Evolutionary conservation across 2,888 invertebrate species (phyloP).

Genomic region (Amorpha juglandis): DNA sequence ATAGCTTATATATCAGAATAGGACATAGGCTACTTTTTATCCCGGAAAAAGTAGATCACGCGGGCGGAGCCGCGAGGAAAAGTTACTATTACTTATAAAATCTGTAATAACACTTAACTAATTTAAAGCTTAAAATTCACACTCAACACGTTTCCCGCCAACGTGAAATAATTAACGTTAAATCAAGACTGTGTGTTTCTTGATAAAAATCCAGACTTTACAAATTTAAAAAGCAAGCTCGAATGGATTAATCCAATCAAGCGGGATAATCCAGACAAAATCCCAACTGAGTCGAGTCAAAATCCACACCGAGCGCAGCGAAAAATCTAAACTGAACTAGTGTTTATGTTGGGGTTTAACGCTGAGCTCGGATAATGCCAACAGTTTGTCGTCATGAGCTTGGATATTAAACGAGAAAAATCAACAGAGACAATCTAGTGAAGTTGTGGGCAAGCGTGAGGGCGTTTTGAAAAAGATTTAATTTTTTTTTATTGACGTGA

Average conservation of each 20-base stretch:
- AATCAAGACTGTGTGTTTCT: not conserved
- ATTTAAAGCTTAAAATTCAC: too few relatives aligned
- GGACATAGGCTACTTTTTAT: too few relatives aligned
- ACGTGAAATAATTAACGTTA: not conserved
- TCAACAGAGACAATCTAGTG: too few relatives aligned
- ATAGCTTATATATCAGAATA: too few relatives aligned
- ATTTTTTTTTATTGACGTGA: too few relatives aligned
- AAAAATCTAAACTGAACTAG: not conserved
- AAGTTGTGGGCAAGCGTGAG: too few relatives aligned
- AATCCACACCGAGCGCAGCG: not conserved
- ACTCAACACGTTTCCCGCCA: not conserved
- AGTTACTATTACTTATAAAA: too few relatives aligned
- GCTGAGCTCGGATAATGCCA: not conserved
- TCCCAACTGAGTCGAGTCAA: not conserved
- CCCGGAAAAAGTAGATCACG: too few relatives aligned
- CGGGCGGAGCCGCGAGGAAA: too few relatives aligned
- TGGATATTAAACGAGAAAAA: not conserved
- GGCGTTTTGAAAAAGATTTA: too few relatives aligned
- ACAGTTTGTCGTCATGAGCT: not conserved
- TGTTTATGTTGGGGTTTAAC: not conserved
- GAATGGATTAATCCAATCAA: conserved; percentile 22
- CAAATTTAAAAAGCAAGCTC: conserved; percentile 16
- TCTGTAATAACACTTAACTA: too few relatives aligned
- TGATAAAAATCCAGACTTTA: not conserved
- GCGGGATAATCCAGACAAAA: conserved; percentile 1